A percentile compares a stretch with the other conserved stretches of the same genome.
Evolutionary conservation across 2,113 vertebrate species (phyloP).

Genomic region (Sarotherodon lohbergeri): DNA sequence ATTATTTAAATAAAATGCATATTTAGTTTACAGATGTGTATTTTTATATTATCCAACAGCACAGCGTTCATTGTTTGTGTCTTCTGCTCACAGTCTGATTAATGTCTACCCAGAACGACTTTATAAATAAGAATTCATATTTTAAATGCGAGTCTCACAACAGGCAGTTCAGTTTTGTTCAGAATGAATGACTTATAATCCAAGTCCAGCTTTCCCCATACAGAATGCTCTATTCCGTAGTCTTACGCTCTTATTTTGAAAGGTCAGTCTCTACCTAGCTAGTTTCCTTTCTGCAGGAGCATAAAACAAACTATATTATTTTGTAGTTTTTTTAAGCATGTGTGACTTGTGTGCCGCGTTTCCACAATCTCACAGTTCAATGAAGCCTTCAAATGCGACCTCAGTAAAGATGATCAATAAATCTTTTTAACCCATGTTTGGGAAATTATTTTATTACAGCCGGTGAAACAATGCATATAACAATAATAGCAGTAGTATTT

Average conservation of each 20-base stretch:
- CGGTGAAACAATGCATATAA: background rate
- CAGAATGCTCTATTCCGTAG: accelerated
- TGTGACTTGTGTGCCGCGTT: background rate
- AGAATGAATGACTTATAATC: background rate
- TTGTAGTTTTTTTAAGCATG: background rate
- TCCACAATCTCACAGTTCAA: background rate
- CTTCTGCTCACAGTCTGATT: background rate
- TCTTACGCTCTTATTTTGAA: background rate
- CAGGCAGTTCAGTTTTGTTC: background rate
- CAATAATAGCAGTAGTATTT: background rate
- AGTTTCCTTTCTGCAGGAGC: background rate
- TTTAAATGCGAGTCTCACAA: background rate
- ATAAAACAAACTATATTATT: background rate
- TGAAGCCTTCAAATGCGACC: background rate
- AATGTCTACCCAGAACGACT: background rate
- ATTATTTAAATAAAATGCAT: background rate
- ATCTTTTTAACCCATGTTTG: background rate
- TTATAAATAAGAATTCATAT: background rate
- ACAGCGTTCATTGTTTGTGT: background rate
- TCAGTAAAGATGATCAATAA: background rate
- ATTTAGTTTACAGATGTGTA: background rate
- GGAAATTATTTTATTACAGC: background rate
- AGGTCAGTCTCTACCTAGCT: background rate
- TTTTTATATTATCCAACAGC: background rate
- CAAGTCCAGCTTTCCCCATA: background rate